These are phyloP conservation scores for Labeo catla DNA, from an alignment of 2,113 vertebrate species.

Conservation along the genomic window DNA sequence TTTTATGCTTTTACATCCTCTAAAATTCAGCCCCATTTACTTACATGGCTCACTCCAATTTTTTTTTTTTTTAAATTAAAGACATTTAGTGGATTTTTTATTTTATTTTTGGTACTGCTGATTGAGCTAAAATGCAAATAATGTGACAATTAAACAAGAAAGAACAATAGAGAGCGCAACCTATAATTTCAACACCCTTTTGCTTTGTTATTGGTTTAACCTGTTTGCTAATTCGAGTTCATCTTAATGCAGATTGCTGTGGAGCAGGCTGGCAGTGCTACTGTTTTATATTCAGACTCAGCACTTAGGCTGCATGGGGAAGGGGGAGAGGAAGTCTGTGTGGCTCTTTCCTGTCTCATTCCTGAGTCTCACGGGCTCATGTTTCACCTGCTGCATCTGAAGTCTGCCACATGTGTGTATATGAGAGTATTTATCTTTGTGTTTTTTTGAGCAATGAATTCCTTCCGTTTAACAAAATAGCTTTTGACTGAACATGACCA, in stretches of 20 bases:
- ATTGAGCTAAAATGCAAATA: neutral
- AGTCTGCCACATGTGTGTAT: conserved; percentile 86
- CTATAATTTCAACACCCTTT: neutral
- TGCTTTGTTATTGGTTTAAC: neutral
- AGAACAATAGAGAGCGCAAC: neutral
- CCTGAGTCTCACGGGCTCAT: conserved; percentile 76
- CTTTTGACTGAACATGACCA: conserved; percentile 7
- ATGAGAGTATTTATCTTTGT: conserved; percentile 76
- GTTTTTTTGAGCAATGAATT: conserved; percentile 77
- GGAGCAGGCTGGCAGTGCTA: neutral
- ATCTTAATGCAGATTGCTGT: conserved; percentile 23
- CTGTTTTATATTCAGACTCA: conserved; percentile 39
- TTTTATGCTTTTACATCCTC: neutral
- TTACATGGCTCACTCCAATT: neutral
- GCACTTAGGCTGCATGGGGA: conserved; percentile 20
- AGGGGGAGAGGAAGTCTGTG: conserved; percentile 81
- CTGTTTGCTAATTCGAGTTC: neutral
- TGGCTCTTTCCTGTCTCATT: conserved; percentile 86
- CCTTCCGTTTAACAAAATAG: conserved; percentile 77
- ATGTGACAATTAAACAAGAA: neutral
- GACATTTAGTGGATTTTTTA: neutral
- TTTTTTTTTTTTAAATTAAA: neutral
- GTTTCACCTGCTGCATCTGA: conserved; percentile 80
- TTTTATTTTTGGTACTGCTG: neutral
- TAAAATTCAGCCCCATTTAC: neutral